phyloP scores from a whole-genome alignment of 2,888 invertebrate species.

The Phoenoteleia sp. region DNA sequence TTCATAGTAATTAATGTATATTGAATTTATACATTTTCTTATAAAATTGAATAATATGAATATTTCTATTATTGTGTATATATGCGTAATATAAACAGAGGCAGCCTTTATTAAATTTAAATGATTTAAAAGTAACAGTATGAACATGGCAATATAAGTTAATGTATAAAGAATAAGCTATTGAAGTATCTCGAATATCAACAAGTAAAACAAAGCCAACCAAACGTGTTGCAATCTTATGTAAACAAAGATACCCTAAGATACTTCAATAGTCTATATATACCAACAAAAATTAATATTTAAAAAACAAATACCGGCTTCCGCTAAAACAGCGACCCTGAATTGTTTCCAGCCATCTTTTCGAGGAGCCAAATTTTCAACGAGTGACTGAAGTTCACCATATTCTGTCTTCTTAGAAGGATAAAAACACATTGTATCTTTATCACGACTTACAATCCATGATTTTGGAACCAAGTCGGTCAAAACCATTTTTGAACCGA shows the following conservation, averaged over 20 bases:
- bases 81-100: too few relatives aligned
- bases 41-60: neutral
- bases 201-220: too few relatives aligned
- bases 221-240: too few relatives aligned
- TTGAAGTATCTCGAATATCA: too few relatives aligned
- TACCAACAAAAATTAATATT: too few relatives aligned
- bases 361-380: neutral
- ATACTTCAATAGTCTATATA: too few relatives aligned
- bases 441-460: neutral
- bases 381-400: neutral
- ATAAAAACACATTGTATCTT: neutral
- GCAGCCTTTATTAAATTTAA: too few relatives aligned
- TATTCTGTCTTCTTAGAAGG: conserved; percentile 10
- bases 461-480: neutral
- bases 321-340: neutral
- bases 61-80: too few relatives aligned
- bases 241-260: too few relatives aligned
- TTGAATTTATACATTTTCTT: too few relatives aligned
- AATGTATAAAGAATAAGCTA: neutral
- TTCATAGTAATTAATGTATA: neutral
- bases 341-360: neutral
- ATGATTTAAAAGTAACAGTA: too few relatives aligned
- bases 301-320: conserved; percentile 15
- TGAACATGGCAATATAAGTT: neutral
- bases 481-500: neutral